A percentile compares a stretch with the other conserved stretches of the same genome.
Evolutionary conservation across 2,113 vertebrate species (phyloP).

Genomic region (Rhodinocichla rosea): DNA sequence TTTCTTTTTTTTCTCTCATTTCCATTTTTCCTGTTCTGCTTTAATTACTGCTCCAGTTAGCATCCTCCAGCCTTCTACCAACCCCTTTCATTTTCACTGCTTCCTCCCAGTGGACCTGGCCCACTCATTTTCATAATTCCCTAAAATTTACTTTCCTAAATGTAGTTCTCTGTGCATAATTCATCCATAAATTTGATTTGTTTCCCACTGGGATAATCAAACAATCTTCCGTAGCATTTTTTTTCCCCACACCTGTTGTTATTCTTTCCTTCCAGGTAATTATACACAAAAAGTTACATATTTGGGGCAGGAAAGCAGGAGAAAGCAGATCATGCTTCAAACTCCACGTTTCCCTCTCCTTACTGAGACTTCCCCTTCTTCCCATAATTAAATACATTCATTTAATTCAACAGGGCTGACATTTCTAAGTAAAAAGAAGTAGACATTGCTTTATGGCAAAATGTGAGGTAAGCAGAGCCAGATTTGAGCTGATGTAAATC

Average conservation of each 20-base stretch:
- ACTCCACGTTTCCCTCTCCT: not conserved
- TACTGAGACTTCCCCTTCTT: not conserved
- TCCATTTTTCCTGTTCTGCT: not conserved
- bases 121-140: constrained; percentile 21
- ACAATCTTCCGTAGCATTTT: not conserved
- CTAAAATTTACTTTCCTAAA: constrained; percentile 46
- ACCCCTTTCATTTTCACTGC: constrained; percentile 18
- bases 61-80: not conserved
- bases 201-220: constrained; percentile 4
- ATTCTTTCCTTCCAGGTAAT: not conserved
- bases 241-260: not conserved
- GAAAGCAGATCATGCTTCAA: not conserved
- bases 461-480: not conserved
- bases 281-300: not conserved
- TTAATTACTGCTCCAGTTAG: constrained; percentile 24
- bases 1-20: not conserved
- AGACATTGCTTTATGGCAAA: not conserved
- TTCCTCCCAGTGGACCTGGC: constrained; percentile 28
- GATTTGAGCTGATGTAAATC: not conserved
- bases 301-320: not conserved
- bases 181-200: not conserved
- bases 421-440: not conserved
- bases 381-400: not conserved
- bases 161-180: not conserved
- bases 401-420: not conserved